Percentiles rank a stretch among this genome's conserved stretches.
These are phyloP conservation scores for Drosophila glabriapex DNA, from an alignment of 2,888 invertebrate genomes.

Conservation along the genomic window DNA sequence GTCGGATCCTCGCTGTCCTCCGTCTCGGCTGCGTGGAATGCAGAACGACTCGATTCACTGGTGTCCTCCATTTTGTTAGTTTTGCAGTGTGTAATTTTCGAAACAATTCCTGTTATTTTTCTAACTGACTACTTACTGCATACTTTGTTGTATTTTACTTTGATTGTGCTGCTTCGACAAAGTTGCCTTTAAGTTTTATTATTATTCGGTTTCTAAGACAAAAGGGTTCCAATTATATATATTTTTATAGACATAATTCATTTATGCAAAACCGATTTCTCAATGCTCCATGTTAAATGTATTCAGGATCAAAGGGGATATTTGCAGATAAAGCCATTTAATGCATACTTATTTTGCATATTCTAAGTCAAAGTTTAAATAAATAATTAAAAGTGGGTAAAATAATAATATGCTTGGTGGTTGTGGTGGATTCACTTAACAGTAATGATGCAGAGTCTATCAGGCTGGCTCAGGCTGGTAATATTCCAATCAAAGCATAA, in stretches of 20 bases:
- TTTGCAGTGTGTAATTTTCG: slow-evolving; percentile 22
- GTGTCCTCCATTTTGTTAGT: slow-evolving; percentile 36
- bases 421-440: not conserved
- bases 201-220: not conserved
- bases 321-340: not conserved
- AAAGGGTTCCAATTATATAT: not conserved
- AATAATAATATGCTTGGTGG: not conserved
- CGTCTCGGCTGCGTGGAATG: slow-evolving; percentile 11
- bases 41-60: slow-evolving; percentile 32
- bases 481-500: not conserved
- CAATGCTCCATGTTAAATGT: not conserved
- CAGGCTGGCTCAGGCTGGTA: not conserved
- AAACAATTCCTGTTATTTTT: slow-evolving; percentile 8
- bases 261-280: not conserved
- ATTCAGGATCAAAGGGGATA: not conserved
- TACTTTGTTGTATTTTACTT: slow-evolving; percentile 6
- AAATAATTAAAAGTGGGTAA: not conserved
- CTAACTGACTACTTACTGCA: not conserved
- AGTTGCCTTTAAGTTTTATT: not conserved
- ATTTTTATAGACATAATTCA: not conserved
- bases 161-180: not conserved
- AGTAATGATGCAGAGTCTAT: not conserved
- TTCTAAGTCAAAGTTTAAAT: not conserved
- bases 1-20: slow-evolving; percentile 28
- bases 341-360: not conserved